Percentiles rank a stretch among this genome's conserved stretches.
Conservation (phyloP, 2,113 vertebrate genomes). For the Philantomba maxwellii region DNA sequence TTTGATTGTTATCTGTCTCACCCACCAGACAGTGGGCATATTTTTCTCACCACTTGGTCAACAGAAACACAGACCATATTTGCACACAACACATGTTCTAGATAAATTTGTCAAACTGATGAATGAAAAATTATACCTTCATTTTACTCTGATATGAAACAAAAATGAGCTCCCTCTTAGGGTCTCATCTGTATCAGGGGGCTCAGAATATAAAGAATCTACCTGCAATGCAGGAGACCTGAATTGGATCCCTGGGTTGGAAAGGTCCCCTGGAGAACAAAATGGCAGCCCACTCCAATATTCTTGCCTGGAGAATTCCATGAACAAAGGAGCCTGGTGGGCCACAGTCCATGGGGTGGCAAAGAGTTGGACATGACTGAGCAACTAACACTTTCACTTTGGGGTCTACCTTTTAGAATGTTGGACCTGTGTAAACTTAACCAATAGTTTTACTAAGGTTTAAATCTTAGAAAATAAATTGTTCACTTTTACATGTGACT, state of each 20-base stretch:
- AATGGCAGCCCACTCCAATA: not conserved
- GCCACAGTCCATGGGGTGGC: not conserved
- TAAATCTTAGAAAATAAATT: not conserved
- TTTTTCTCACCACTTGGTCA: not conserved
- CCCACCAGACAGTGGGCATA: not conserved
- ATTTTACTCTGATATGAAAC: not conserved
- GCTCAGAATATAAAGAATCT: not conserved
- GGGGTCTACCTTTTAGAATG: not conserved
- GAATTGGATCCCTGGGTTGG: not conserved
- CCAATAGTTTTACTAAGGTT: not conserved
- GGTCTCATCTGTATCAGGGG: not conserved
- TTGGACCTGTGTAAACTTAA: not conserved
- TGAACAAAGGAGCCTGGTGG: not conserved
- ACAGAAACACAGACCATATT: not conserved
- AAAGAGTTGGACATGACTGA: not conserved
- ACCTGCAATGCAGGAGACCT: not conserved
- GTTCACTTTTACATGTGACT: not conserved
- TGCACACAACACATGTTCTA: not conserved
- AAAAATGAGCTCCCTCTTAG: not conserved
- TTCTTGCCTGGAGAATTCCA: not conserved
- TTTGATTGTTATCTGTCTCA: not conserved
- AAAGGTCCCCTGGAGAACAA: not conserved
- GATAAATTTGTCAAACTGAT: not conserved
- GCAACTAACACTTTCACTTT: not conserved
- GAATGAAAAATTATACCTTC: not conserved